Base-by-base conservation (phyloP, 2,113 vertebrate genomes). In the Notarius quadriscutis region DNA sequence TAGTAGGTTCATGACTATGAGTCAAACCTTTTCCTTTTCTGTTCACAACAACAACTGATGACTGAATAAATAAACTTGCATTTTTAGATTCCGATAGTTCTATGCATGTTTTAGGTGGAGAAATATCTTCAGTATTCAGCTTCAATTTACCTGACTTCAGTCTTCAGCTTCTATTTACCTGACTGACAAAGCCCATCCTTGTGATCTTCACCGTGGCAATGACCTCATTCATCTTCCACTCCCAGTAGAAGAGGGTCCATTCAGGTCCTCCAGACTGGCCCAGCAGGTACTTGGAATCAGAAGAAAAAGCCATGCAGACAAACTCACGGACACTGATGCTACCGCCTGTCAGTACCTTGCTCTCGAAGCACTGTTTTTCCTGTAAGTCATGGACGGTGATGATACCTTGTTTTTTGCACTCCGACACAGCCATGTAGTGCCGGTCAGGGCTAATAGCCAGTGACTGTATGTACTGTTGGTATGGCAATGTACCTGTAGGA, bases 181-280 rank as follows among this genome's bases (percentile, higher is more conserved):
- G 67, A 17, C 4, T 17, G 15, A 71, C 30, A 18, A 71, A 6
- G 14, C 94, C 93, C 65, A 87, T 93, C 34, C 90, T 90, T 69
- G 91, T 93, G 0, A 93, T 88, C 87, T 93, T 96, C 53, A 95
- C 25, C 0, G 93, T 86, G 20, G 96, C 96, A 93, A 97, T 92
- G 83, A 97, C 91, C 94, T 94, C 96, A 90, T 96, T 95, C 92
- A 97, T 97, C 88, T 98, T 96, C 98, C 98, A 99, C 58, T 97
- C 94, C 97, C 98, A 99, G 81, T 93, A 94, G 87, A 96, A 86
- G 77, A 99, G 95, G n/a, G 86, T 95, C 88, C 95, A 96, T 12
- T 97, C 96, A 0, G 97, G 97, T 4, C 92, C 93, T 0, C 93
- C 96, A 0, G 96, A 92, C 90, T 96, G 96, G 17, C 96, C 95